These are phyloP conservation scores for Chionoecetes opilio DNA, from an alignment of 1,140 invertebrate genomes.

Conservation along the genomic window DNA sequence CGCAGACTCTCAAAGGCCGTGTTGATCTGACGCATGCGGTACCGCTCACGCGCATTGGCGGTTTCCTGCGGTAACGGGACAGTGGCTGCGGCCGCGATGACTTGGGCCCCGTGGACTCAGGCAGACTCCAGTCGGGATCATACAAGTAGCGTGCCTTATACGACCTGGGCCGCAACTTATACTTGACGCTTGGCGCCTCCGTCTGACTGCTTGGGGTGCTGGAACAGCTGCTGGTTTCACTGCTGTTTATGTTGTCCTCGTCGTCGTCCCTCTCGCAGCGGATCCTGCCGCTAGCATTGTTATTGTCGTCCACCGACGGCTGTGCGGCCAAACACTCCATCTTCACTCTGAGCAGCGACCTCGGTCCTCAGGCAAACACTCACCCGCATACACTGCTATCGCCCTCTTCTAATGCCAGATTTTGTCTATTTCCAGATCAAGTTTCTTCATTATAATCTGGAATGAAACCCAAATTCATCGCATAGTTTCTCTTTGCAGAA, in stretches of 20 bases:
- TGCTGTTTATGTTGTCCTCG: background rate
- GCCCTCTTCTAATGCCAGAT: background rate
- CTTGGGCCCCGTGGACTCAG: background rate
- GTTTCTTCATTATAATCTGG: background rate
- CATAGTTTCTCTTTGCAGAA: background rate
- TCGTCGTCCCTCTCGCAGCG: background rate
- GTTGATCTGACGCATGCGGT: conserved; percentile 53
- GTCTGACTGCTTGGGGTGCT: background rate
- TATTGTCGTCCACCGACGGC: background rate
- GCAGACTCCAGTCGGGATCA: conserved; percentile 36
- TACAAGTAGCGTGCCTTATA: background rate
- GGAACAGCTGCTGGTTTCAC: background rate
- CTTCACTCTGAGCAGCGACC: background rate
- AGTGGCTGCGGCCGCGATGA: conserved; percentile 32
- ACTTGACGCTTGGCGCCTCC: background rate
- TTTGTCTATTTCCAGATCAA: background rate
- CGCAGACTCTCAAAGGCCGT: conserved; percentile 45
- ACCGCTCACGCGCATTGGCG: conserved; percentile 40
- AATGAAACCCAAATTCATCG: background rate
- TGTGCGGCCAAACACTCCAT: background rate
- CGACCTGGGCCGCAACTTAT: conserved; percentile 32
- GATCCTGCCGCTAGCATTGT: background rate
- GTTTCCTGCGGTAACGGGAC: conserved; percentile 50
- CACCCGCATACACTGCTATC: background rate
- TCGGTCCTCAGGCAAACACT: background rate